phyloP scores from a whole-genome alignment of 2,113 vertebrate genomes.

The Tor tambroides region DNA sequence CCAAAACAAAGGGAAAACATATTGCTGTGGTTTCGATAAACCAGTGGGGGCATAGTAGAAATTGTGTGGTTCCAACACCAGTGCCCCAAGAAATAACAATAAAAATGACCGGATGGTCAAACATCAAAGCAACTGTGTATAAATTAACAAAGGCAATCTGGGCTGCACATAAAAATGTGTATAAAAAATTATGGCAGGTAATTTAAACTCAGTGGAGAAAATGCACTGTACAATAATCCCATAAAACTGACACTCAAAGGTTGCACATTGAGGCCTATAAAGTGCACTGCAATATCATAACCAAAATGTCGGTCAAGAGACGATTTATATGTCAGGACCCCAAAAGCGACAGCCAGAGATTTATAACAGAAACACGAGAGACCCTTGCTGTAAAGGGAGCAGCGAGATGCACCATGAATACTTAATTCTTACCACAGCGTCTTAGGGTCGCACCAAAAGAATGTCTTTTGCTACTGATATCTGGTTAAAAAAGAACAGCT shows the following conservation, averaged over 20 bases:
- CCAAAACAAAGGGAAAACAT: background rate
- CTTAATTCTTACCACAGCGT: conserved; percentile 50
- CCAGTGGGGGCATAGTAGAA: background rate
- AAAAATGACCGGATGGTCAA: background rate
- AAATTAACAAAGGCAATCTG: conserved; percentile 43
- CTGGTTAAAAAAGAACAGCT: conserved; percentile 16
- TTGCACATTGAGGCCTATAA: conserved; percentile 36
- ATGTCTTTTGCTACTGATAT: conserved; percentile 38
- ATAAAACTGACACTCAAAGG: conserved; percentile 42
- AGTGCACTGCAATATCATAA: conserved; percentile 40
- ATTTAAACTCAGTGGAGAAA: conserved; percentile 41
- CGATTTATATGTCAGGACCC: conserved; percentile 52
- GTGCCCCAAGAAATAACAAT: background rate
- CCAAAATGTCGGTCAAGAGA: conserved; percentile 52
- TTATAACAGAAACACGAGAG: conserved; percentile 53
- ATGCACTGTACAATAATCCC: conserved; percentile 40
- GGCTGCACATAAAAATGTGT: conserved; percentile 20
- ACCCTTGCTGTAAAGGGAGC: conserved; percentile 50
- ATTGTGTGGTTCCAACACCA: background rate
- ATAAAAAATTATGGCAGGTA: conserved; percentile 39
- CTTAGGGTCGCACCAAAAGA: conserved; percentile 24
- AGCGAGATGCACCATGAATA: conserved; percentile 57
- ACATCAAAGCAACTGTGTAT: conserved; percentile 32
- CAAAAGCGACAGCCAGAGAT: conserved; percentile 55
- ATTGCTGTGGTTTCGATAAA: conserved; percentile 1